phyloP scores from a whole-genome alignment of 2,797 vertebrate species.

The Phrynocephalus forsythii region DNA sequence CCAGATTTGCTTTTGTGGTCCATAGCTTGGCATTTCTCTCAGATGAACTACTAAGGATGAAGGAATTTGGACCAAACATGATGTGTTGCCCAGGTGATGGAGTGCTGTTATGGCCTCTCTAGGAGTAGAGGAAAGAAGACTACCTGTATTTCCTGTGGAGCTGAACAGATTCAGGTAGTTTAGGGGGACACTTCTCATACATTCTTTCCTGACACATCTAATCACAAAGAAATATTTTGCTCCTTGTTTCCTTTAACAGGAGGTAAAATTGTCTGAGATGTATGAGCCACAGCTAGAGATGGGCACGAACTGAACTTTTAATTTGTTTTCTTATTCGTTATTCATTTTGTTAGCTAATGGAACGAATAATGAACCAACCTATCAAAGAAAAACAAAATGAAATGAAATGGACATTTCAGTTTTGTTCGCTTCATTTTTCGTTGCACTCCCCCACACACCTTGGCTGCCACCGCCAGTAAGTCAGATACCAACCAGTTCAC shows the following conservation, averaged over 20 bases:
- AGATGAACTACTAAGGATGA: constrained; percentile 65
- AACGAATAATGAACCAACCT: no score
- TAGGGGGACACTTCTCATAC: not conserved
- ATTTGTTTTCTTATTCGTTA: no score
- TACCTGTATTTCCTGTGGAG: not conserved
- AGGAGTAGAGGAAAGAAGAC: constrained; percentile 65
- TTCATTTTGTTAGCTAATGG: no score
- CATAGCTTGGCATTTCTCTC: constrained; percentile 72
- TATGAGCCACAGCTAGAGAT: not conserved
- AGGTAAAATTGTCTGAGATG: not conserved
- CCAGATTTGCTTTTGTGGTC: constrained; percentile 59
- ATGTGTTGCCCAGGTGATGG: constrained; percentile 68
- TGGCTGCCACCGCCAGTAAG: no score
- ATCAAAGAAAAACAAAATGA: no score
- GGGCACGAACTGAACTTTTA: no score
- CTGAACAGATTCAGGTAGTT: not conserved
- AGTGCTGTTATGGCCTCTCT: constrained; percentile 63
- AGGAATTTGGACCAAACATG: constrained; percentile 49
- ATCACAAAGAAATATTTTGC: not conserved
- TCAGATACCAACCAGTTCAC: no score
- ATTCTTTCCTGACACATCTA: not conserved
- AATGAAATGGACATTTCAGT: no score
- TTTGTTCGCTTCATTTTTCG: no score
- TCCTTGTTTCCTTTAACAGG: no score
- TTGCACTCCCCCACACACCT: not conserved